Evolutionary conservation across 1,140 invertebrate genomes (phyloP).

Genomic region (Anoplolepis gracilipes): DNA sequence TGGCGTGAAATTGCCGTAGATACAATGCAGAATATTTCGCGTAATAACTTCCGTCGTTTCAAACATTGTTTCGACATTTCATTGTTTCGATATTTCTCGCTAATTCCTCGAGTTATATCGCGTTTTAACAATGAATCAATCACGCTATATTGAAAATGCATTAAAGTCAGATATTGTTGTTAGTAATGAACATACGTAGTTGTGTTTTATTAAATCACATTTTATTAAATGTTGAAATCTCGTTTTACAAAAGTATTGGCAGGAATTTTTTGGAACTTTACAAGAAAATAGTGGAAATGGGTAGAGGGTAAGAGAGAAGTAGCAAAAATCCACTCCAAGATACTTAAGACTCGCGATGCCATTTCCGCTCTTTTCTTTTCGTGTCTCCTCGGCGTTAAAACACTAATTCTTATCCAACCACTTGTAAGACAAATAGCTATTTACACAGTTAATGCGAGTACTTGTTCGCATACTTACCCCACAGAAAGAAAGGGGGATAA

Average conservation of each 20-base stretch:
- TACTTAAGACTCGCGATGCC: slow-evolving; percentile 59
- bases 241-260: not conserved
- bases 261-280: slow-evolving; percentile 27
- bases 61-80: slow-evolving; percentile 35
- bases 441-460: slow-evolving; percentile 83
- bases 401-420: slow-evolving; percentile 79
- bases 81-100: slow-evolving; percentile 20
- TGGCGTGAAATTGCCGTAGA: slow-evolving; percentile 44
- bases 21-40: slow-evolving; percentile 53
- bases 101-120: slow-evolving; percentile 9
- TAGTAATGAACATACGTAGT: not conserved
- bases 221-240: not conserved
- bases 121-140: not conserved
- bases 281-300: slow-evolving; percentile 3
- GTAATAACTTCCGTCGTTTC: slow-evolving; percentile 51
- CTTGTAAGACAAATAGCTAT: slow-evolving; percentile 78
- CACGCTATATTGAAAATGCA: not conserved
- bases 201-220: no score
- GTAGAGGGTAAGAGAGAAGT: slow-evolving; percentile 44
- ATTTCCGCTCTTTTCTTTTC: slow-evolving; percentile 67
- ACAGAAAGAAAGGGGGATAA: slow-evolving; percentile 47
- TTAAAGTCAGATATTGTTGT: not conserved
- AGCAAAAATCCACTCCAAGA: slow-evolving; percentile 67
- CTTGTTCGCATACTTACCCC: slow-evolving; percentile 71
- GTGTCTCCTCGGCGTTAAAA: slow-evolving; percentile 70